phyloP scores from a whole-genome alignment of 2,888 invertebrate genomes.

The Polydrusus pterygomalis region DNA sequence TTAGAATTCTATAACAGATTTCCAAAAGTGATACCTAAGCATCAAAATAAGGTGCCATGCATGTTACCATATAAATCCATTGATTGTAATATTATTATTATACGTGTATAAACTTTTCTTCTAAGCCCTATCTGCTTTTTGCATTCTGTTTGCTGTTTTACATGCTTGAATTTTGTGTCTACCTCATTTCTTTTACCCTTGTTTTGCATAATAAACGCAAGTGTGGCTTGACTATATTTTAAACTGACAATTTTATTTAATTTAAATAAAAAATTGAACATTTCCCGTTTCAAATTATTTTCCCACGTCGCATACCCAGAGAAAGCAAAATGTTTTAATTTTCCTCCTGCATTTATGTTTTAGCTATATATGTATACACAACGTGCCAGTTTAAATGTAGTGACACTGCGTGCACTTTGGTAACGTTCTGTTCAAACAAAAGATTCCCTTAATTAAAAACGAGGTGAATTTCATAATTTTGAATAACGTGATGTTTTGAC shows the following conservation, averaged over 20 bases:
- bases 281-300: conserved; percentile 36
- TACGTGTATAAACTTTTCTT: background rate
- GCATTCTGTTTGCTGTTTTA: conserved; percentile 5
- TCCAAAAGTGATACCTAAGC: too few species aligned
- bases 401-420: conserved; percentile 41
- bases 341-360: conserved; percentile 37
- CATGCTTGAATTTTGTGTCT: conserved; percentile 1
- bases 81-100: too few species aligned
- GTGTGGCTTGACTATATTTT: conserved; percentile 14
- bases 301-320: conserved; percentile 43
- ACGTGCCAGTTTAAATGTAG: conserved; percentile 40
- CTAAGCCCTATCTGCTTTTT: background rate
- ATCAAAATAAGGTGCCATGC: too few species aligned
- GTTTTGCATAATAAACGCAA: conserved; percentile 17
- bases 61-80: too few species aligned
- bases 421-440: conserved; percentile 31
- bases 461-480: conserved; percentile 19
- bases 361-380: conserved; percentile 35
- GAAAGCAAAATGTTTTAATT: conserved; percentile 49
- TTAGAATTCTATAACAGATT: too few species aligned
- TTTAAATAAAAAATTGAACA: conserved; percentile 42
- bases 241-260: conserved; percentile 42
- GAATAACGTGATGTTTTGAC: conserved; percentile 11
- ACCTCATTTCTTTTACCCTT: background rate
- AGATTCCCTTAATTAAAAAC: conserved; percentile 36